phyloP scores from a whole-genome alignment of 2,113 vertebrate genomes.

The Grantiella picta region DNA sequence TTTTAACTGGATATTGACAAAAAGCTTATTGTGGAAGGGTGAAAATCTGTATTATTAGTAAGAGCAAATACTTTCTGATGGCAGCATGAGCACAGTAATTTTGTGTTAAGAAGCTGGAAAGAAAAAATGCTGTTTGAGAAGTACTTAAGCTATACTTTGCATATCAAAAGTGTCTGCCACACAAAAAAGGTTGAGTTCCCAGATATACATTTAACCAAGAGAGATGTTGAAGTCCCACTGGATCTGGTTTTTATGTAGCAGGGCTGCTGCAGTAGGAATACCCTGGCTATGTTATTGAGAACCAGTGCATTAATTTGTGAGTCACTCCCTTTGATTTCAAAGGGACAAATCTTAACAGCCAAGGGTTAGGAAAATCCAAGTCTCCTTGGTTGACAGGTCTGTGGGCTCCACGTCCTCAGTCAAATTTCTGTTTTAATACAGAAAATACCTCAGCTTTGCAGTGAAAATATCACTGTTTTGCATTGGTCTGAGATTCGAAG shows the following conservation, averaged over 20 bases:
- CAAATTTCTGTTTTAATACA: neutral
- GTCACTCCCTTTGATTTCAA: neutral
- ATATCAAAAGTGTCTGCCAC: neutral
- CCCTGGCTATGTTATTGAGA: neutral
- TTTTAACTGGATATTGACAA: neutral
- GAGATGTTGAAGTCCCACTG: neutral
- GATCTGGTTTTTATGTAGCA: neutral
- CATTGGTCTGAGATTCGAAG: neutral
- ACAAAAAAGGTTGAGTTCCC: neutral
- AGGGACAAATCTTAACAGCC: neutral
- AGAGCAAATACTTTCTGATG: neutral
- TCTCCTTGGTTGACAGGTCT: neutral
- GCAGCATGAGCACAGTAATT: neutral
- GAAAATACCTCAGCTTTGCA: neutral
- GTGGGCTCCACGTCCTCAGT: neutral
- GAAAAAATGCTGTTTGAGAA: neutral
- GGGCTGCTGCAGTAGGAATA: neutral
- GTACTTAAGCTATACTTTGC: neutral
- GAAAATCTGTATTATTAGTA: neutral
- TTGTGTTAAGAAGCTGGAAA: neutral
- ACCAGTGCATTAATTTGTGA: neutral
- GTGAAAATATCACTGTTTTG: neutral
- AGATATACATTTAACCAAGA: neutral
- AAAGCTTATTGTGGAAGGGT: neutral
- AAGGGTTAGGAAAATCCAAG: neutral